Percentiles rank a stretch among this genome's conserved stretches.
Evolutionary conservation across 2,888 invertebrate genomes (phyloP).

Genomic region (Crematogaster levior): DNA sequence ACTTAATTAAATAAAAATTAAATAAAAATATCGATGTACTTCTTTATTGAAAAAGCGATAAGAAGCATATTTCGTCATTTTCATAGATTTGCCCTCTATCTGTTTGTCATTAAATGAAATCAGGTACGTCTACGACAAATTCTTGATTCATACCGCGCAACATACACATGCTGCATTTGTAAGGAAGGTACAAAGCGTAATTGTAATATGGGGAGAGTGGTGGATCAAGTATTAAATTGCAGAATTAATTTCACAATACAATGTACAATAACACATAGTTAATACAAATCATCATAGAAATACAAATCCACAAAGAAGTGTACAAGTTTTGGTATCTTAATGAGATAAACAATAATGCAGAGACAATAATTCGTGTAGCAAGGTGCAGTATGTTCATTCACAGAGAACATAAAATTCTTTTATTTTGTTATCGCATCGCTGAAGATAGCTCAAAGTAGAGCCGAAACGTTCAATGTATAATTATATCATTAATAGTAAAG

Average conservation of each 20-base stretch:
- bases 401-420: too few relatives aligned
- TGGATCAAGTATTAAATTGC: background rate
- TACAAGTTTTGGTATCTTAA: background rate
- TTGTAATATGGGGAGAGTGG: background rate
- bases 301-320: background rate
- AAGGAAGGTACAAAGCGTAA: background rate
- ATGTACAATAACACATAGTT: background rate
- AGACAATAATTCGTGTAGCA: background rate
- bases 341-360: background rate
- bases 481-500: too few relatives aligned
- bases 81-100: too few relatives aligned
- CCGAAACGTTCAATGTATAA: too few relatives aligned
- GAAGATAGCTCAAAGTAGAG: too few relatives aligned
- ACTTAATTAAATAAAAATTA: background rate
- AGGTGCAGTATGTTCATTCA: too few relatives aligned
- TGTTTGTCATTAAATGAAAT: too few relatives aligned
- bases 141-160: background rate
- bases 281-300: too few relatives aligned
- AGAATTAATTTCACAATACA: background rate
- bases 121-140: too few relatives aligned
- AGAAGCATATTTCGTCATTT: too few relatives aligned
- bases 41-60: conserved; percentile 2
- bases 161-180: background rate
- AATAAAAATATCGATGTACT: background rate
- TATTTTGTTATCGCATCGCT: too few relatives aligned